Evolutionary conservation across 2,113 vertebrate species (phyloP).

Genomic region (Lepus timidus): DNA sequence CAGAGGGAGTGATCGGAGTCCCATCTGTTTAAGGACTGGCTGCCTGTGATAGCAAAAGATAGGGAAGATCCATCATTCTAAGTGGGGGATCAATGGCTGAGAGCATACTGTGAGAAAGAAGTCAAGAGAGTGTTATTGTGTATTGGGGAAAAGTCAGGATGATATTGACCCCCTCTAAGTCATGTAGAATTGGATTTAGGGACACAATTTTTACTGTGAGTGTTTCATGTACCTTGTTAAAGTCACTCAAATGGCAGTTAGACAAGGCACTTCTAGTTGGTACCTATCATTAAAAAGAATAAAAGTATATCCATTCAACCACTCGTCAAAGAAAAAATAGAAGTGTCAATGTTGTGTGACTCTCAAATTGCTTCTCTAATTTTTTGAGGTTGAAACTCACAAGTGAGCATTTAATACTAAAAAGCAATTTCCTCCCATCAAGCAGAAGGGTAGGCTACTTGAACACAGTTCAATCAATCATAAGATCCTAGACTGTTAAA

Average conservation of each 20-base stretch:
- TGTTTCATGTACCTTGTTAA: slow-evolving; percentile 42
- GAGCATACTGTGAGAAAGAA: slow-evolving; percentile 50
- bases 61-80: slow-evolving; percentile 76
- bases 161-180: slow-evolving; percentile 70
- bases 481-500: neutral
- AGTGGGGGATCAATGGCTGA: slow-evolving; percentile 73
- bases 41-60: slow-evolving; percentile 70
- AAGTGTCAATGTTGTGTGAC: slow-evolving; percentile 9
- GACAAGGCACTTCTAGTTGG: slow-evolving; percentile 26
- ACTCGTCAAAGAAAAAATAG: slow-evolving; percentile 53
- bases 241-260: slow-evolving; percentile 64
- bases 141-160: slow-evolving; percentile 72
- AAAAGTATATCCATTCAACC: slow-evolving; percentile 32
- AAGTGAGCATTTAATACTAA: slow-evolving; percentile 27
- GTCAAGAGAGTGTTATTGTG: slow-evolving; percentile 68
- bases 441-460: neutral
- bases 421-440: slow-evolving; percentile 33
- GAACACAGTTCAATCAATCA: neutral
- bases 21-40: slow-evolving; percentile 73
- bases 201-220: slow-evolving; percentile 57
- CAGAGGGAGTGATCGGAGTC: slow-evolving; percentile 62
- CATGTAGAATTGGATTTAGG: slow-evolving; percentile 67
- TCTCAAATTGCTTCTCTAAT: neutral
- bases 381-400: slow-evolving; percentile 32
- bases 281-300: slow-evolving; percentile 66